These are phyloP conservation scores for Penaeus vannamei DNA, from an alignment of 1,140 invertebrate genomes.

Conservation along the genomic window DNA sequence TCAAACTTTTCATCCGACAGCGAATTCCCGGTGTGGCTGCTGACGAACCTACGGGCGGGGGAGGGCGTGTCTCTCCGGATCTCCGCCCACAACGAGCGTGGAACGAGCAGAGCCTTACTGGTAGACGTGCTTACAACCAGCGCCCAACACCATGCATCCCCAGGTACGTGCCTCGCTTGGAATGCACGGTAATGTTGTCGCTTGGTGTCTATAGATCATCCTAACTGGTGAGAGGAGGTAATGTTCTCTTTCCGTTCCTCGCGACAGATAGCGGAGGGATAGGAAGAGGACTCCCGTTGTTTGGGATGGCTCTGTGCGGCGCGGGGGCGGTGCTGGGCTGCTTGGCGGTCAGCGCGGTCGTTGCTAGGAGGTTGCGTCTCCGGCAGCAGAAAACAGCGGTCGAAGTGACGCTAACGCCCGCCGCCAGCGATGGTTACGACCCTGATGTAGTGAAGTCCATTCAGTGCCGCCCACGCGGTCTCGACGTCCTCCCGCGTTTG, in stretches of 20 bases:
- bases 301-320: background rate
- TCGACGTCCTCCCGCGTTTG: background rate
- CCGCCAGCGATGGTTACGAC: background rate
- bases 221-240: background rate
- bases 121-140: constrained; percentile 51
- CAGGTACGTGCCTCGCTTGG: constrained; percentile 11
- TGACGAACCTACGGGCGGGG: constrained; percentile 25
- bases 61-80: constrained; percentile 37
- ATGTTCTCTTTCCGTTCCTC: background rate
- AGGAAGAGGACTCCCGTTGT: background rate
- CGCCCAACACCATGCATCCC: constrained; percentile 44
- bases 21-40: constrained; percentile 50
- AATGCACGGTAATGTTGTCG: background rate
- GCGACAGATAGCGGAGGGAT: background rate
- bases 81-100: constrained; percentile 50
- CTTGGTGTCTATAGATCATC: background rate
- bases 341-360: background rate
- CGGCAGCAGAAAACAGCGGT: background rate
- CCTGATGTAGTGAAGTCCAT: constrained; percentile 9
- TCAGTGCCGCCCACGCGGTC: background rate
- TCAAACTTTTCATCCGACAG: constrained; percentile 7
- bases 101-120: background rate
- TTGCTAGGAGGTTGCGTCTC: background rate
- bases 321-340: background rate
- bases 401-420: background rate